Evolutionary conservation across 1,140 invertebrate species (phyloP).

Genomic region (Agrypnia vestita): DNA sequence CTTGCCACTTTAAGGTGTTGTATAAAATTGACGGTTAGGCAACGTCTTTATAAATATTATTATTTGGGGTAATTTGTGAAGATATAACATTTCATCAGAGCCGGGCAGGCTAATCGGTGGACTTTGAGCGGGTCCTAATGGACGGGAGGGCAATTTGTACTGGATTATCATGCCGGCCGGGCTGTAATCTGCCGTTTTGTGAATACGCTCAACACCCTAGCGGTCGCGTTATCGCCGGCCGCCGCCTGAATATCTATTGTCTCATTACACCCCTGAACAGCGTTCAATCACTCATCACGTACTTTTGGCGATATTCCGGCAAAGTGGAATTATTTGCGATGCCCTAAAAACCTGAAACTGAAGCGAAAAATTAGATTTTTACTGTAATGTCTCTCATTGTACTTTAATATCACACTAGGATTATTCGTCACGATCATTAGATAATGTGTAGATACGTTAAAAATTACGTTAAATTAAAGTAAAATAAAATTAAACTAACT

Average conservation of each 20-base stretch:
- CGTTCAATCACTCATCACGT: conserved; percentile 10
- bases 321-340: too few species aligned
- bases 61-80: conserved; percentile 55
- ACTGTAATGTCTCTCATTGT: too few species aligned
- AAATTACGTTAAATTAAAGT: too few species aligned
- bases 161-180: conserved; percentile 31
- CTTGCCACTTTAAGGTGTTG: conserved; percentile 50
- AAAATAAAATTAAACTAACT: too few species aligned
- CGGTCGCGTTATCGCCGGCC: conserved; percentile 45
- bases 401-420: too few species aligned
- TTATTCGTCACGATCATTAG: too few species aligned
- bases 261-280: conserved; percentile 28
- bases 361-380: too few species aligned
- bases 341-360: too few species aligned
- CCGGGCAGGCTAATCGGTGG: background rate
- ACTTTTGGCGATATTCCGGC: background rate
- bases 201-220: conserved; percentile 45
- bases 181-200: conserved; percentile 51
- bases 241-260: conserved; percentile 41
- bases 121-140: background rate
- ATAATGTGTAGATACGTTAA: too few species aligned
- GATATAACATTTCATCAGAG: conserved; percentile 44
- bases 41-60: conserved; percentile 53
- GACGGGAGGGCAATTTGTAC: conserved; percentile 41
- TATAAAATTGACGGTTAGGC: conserved; percentile 44